These are phyloP conservation scores for Tetramorium parvispinum DNA, from an alignment of 1,140 invertebrate genomes.

Conservation along the genomic window DNA sequence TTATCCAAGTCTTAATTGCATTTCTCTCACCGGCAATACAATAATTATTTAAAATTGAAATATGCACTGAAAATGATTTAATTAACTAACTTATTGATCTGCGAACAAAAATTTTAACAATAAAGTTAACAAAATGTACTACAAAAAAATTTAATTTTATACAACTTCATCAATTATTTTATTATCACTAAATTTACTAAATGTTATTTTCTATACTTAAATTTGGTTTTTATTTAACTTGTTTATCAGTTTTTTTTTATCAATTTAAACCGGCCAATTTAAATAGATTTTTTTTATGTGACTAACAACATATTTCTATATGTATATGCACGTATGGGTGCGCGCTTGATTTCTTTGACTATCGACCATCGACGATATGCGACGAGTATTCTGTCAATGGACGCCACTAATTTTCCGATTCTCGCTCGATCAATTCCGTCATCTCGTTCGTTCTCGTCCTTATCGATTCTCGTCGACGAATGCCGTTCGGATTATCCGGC, in stretches of 20 bases:
- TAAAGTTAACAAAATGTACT: background rate
- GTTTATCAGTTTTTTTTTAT: background rate
- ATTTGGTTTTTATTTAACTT: background rate
- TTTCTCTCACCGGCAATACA: background rate
- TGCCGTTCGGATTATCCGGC: conserved; percentile 61
- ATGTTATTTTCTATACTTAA: background rate
- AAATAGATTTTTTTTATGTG: background rate
- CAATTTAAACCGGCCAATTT: too few relatives aligned
- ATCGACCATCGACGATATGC: background rate
- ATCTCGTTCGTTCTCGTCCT: background rate
- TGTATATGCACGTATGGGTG: too few relatives aligned
- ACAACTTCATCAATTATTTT: background rate
- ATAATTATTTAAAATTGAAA: background rate
- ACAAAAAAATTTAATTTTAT: background rate
- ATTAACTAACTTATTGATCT: background rate
- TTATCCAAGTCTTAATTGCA: background rate
- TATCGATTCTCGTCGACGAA: conserved; percentile 60
- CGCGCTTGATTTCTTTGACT: background rate
- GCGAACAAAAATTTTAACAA: background rate
- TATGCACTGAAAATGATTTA: background rate
- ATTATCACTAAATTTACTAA: background rate
- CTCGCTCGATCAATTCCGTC: conserved; percentile 19
- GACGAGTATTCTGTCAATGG: conserved; percentile 1
- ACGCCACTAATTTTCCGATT: conserved; percentile 32
- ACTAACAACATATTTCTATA: background rate